phyloP scores from a whole-genome alignment of 2,797 vertebrate species.

The Clarias fuscus region DNA sequence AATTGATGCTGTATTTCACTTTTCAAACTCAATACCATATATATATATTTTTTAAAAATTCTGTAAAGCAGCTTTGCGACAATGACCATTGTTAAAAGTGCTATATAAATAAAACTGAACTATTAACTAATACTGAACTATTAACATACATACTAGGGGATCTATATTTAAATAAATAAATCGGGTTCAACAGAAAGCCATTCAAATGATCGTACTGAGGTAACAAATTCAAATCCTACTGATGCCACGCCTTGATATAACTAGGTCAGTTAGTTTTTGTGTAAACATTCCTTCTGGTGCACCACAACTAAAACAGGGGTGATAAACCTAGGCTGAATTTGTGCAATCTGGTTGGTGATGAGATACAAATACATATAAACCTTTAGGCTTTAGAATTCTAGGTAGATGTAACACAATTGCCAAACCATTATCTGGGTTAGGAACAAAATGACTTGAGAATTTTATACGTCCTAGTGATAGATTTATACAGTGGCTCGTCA shows the following conservation, averaged over 20 bases:
- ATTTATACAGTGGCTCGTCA: not conserved
- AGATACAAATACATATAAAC: not conserved
- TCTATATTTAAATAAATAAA: not conserved
- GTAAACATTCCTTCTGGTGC: not conserved
- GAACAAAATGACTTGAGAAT: not conserved
- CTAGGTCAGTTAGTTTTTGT: not conserved
- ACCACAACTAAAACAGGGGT: not conserved
- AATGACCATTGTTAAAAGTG: too few species aligned
- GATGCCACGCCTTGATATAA: not conserved
- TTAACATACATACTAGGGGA: not conserved
- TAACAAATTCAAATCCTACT: not conserved
- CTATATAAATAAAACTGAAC: too few species aligned
- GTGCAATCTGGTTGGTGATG: not conserved
- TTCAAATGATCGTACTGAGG: not conserved
- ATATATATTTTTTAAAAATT: too few species aligned
- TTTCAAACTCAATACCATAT: too few species aligned
- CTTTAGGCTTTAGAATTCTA: not conserved
- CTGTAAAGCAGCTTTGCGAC: too few species aligned
- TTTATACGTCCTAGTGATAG: not conserved
- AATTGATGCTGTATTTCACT: too few species aligned
- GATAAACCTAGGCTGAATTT: not conserved
- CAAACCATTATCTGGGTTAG: not conserved
- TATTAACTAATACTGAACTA: not conserved
- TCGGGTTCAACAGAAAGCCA: not conserved
- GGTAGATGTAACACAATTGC: not conserved